A percentile compares a stretch with the other conserved stretches of the same genome.
phyloP scores from a whole-genome alignment of 2,888 invertebrate species.

The Apeira syringaria region DNA sequence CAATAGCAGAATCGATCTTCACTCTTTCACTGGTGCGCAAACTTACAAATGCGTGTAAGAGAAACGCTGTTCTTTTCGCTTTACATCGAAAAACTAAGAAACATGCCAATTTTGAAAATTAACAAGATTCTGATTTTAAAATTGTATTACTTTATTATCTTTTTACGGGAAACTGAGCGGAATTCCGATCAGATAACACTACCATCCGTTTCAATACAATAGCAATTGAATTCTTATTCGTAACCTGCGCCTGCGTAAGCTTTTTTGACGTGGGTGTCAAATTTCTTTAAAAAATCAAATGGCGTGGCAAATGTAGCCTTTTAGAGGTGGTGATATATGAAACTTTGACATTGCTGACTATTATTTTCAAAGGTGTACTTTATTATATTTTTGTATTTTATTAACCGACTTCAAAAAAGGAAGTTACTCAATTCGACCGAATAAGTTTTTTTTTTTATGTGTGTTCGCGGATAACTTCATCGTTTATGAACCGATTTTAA shows the following conservation, averaged over 20 bases:
- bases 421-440: no score
- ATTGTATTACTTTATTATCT: constrained; percentile 8
- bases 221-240: constrained; percentile 54
- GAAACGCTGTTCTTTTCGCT: not conserved
- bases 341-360: constrained; percentile 8
- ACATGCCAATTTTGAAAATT: not conserved
- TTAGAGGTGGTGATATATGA: constrained; percentile 24
- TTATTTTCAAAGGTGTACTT: no score
- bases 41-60: constrained; percentile 25
- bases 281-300: constrained; percentile 48
- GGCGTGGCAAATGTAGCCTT: constrained; percentile 26
- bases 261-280: constrained; percentile 51
- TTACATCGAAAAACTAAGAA: not conserved
- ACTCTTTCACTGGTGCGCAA: constrained; percentile 54
- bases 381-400: no score
- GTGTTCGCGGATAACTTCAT: no score
- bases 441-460: no score
- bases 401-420: no score
- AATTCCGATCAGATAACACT: constrained; percentile 79
- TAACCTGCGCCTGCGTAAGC: constrained; percentile 38
- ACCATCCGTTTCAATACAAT: constrained; percentile 67
- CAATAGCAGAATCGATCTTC: constrained; percentile 54
- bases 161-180: constrained; percentile 48
- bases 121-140: not conserved
- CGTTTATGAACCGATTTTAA: no score